Evolutionary conservation across 2,797 vertebrate genomes (phyloP).

Genomic region (Sebastes hopkinsi): DNA sequence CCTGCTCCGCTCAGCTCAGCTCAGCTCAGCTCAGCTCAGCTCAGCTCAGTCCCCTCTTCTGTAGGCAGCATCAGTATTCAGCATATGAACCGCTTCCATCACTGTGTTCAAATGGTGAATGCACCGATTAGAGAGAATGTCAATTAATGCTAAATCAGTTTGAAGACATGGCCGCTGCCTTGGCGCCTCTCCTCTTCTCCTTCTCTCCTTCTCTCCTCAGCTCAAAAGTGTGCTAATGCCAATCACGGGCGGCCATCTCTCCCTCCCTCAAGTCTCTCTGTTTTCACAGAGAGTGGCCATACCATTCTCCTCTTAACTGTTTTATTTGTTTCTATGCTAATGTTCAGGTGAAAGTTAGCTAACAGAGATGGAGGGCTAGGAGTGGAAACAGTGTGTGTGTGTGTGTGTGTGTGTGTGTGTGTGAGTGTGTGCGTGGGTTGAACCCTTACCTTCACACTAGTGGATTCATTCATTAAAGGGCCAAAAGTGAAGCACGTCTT

Average conservation of each 20-base stretch:
- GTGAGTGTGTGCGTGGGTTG: conserved; percentile 9
- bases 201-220: neutral
- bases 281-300: conserved; percentile 11
- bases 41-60: neutral
- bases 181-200: neutral
- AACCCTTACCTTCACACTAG: conserved; percentile 6
- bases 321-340: conserved; percentile 57
- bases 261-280: neutral
- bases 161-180: conserved; percentile 34
- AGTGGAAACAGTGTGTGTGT: neutral
- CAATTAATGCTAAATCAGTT: conserved; percentile 63
- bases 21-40: neutral
- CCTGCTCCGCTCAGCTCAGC: neutral
- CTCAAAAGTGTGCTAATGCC: conserved; percentile 29
- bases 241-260: neutral
- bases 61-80: conserved; percentile 50
- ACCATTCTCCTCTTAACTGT: conserved; percentile 22
- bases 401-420: neutral
- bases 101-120: conserved; percentile 50
- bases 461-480: conserved; percentile 9
- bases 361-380: neutral
- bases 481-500: conserved; percentile 24
- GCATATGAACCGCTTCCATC: conserved; percentile 12
- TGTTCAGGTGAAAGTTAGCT: conserved; percentile 14
- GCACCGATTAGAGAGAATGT: conserved; percentile 53